Evolutionary conservation across 2,888 invertebrate species (phyloP).

Genomic region (Agrochola lychnidis): DNA sequence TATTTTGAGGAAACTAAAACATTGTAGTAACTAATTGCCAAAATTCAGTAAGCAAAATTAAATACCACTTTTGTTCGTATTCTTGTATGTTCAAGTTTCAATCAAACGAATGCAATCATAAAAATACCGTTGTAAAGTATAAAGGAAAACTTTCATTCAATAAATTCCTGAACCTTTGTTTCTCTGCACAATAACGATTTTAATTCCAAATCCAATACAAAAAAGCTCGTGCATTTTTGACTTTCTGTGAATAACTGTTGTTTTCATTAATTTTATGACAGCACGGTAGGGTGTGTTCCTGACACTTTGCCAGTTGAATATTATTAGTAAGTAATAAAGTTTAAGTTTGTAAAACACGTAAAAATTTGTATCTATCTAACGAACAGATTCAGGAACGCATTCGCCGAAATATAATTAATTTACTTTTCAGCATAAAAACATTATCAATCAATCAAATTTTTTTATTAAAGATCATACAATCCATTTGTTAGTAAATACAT

Average conservation of each 20-base stretch:
- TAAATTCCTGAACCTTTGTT: background rate
- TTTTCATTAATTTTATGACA: background rate
- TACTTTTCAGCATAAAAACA: background rate
- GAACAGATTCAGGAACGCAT: background rate
- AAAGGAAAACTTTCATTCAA: background rate
- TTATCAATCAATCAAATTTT: too few species aligned
- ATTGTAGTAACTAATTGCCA: background rate
- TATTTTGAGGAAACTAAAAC: background rate
- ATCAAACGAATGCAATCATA: constrained; percentile 2
- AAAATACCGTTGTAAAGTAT: background rate
- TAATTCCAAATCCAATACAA: background rate
- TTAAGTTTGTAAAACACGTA: background rate
- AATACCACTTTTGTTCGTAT: background rate
- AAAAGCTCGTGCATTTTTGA: background rate
- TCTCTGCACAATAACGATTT: too few species aligned
- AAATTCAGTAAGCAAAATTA: background rate
- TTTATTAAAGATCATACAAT: too few species aligned
- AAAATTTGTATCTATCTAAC: background rate
- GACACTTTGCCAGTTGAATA: background rate
- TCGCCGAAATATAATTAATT: background rate
- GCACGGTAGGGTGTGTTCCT: background rate
- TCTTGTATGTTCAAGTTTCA: background rate
- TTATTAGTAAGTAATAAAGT: background rate
- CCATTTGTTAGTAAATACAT: too few species aligned
- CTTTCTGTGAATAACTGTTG: background rate